These are phyloP conservation scores for Bradypus variegatus DNA, from an alignment of 2,797 vertebrate genomes.

Conservation along the genomic window DNA sequence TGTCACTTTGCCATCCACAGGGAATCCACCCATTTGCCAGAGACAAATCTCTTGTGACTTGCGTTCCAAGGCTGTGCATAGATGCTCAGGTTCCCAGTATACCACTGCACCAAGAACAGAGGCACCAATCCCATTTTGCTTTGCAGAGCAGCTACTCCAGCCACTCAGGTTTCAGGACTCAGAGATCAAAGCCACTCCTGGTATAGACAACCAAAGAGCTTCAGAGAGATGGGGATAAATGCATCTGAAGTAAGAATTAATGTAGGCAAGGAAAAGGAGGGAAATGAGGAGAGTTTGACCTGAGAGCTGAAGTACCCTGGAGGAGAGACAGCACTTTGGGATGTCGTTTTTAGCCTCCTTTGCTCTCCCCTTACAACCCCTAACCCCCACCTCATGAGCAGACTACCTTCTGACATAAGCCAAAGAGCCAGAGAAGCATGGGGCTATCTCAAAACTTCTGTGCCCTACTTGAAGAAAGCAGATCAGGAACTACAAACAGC, in stretches of 20 bases:
- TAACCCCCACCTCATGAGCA: neutral
- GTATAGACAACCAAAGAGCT: neutral
- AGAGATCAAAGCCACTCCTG: conserved; percentile 15
- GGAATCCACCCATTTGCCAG: neutral
- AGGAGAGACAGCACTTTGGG: neutral
- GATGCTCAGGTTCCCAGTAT: neutral
- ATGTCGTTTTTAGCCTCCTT: neutral
- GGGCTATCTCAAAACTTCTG: neutral
- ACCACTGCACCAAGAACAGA: neutral
- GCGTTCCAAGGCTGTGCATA: neutral
- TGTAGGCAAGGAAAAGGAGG: neutral
- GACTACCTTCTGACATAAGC: conserved; percentile 3
- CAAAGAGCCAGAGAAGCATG: neutral
- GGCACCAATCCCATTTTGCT: neutral
- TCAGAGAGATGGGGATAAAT: conserved; percentile 30
- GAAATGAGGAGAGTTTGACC: neutral
- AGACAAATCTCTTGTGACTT: neutral
- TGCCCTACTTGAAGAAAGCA: conserved; percentile 31
- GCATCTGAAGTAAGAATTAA: conserved; percentile 17
- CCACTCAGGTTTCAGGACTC: neutral
- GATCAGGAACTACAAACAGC: neutral
- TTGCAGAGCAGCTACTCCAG: neutral
- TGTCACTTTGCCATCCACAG: neutral
- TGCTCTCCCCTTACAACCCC: neutral
- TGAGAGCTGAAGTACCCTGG: neutral